phyloP scores from a whole-genome alignment of 2,888 invertebrate genomes.

The Metallyticus violacea region DNA sequence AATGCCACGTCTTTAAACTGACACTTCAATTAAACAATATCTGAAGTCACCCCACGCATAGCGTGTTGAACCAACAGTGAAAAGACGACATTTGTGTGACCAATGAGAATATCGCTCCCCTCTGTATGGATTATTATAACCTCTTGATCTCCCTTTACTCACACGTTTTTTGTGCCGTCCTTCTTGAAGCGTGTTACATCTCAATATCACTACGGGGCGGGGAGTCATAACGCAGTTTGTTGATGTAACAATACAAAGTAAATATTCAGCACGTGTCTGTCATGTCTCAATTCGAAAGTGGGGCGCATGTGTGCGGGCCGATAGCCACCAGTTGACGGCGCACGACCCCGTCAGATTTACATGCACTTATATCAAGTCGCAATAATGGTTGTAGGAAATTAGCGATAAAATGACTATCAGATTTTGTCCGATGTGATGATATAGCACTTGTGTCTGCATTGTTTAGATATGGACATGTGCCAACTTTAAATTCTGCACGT shows the following conservation, averaged over 20 bases:
- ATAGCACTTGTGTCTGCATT: too few relatives aligned
- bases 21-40: background rate
- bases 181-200: background rate
- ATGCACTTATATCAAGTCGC: background rate
- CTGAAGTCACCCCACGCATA: background rate
- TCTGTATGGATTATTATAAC: background rate
- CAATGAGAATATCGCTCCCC: background rate
- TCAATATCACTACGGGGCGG: background rate
- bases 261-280: slow-evolving; percentile 3
- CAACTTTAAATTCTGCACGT: too few relatives aligned
- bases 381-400: background rate
- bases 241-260: background rate
- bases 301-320: background rate
- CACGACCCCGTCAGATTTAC: too few relatives aligned
- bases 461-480: too few relatives aligned
- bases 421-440: background rate
- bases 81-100: too few relatives aligned
- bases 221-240: background rate
- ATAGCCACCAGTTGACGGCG: slow-evolving; percentile 1
- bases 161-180: background rate
- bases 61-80: background rate
- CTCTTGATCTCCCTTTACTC: too few relatives aligned
- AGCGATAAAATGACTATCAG: background rate
- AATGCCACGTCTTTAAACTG: background rate
- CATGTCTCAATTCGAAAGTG: background rate